These are phyloP conservation scores for Scaptodrosophila lebanonensis DNA, from an alignment of 1,140 invertebrate species.

Conservation along the genomic window DNA sequence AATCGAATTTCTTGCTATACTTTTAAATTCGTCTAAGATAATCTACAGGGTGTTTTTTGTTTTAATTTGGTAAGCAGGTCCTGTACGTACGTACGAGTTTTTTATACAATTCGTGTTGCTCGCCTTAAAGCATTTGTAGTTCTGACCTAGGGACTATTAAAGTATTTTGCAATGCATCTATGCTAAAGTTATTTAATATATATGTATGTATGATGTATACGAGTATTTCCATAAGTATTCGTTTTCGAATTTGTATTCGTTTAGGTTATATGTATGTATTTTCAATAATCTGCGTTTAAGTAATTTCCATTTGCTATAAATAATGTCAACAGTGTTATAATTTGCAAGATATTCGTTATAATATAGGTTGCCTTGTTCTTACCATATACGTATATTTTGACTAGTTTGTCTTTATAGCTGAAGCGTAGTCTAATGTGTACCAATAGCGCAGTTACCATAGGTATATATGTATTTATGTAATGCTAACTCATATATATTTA, in stretches of 20 bases:
- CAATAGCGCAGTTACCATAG: slow-evolving; percentile 42
- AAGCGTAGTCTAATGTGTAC: slow-evolving; percentile 57
- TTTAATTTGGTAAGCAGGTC: slow-evolving; percentile 34
- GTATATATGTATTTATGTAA: slow-evolving; percentile 27
- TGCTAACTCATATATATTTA: slow-evolving; percentile 15
- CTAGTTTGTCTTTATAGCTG: slow-evolving; percentile 50
- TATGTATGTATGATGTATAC: slow-evolving; percentile 26
- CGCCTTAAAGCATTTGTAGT: slow-evolving; percentile 27
- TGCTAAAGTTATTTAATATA: slow-evolving; percentile 43
- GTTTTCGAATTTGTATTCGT: slow-evolving; percentile 48
- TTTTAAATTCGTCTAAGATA: slow-evolving; percentile 70
- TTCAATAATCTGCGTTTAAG: slow-evolving; percentile 10
- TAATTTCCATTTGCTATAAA: slow-evolving; percentile 24
- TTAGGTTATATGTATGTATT: slow-evolving; percentile 19
- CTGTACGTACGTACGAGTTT: slow-evolving; percentile 23
- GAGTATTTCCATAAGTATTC: slow-evolving; percentile 11
- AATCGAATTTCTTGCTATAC: slow-evolving; percentile 12
- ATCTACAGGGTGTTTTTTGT: slow-evolving; percentile 44
- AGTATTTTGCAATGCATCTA: slow-evolving; percentile 48
- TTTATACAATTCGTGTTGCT: slow-evolving; percentile 31
- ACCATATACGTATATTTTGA: slow-evolving; percentile 26
- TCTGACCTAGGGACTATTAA: slow-evolving; percentile 38
- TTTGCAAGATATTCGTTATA: slow-evolving; percentile 47
- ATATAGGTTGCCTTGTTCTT: slow-evolving; percentile 21
- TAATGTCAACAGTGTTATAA: slow-evolving; percentile 65